phyloP scores from a whole-genome alignment of 2,113 vertebrate species.

The Xiphophorus hellerii region DNA sequence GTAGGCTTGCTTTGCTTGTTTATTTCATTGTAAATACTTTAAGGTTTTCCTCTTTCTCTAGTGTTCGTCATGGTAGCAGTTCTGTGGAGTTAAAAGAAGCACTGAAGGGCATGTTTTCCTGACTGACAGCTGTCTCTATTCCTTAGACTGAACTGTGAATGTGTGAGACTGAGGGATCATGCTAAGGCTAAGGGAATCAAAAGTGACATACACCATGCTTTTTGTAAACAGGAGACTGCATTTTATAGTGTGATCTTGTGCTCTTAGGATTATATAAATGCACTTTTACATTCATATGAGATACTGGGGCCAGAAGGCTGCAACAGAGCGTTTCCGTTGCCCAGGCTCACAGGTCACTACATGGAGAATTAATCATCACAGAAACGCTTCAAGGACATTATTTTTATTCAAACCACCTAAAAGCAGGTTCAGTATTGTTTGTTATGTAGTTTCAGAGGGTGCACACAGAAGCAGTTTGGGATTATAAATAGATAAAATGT shows the following conservation, averaged over 20 bases:
- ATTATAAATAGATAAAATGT: neutral
- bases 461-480: neutral
- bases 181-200: constrained; percentile 17
- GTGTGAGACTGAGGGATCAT: constrained; percentile 15
- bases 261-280: constrained; percentile 35
- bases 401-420: constrained; percentile 24
- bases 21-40: neutral
- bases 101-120: constrained; percentile 17
- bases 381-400: constrained; percentile 13
- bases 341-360: constrained; percentile 23
- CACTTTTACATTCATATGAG: constrained; percentile 13
- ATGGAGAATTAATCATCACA: constrained; percentile 37
- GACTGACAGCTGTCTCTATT: constrained; percentile 9
- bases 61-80: neutral
- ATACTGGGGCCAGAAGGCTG: constrained; percentile 30
- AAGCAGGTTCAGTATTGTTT: constrained; percentile 4
- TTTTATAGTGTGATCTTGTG: constrained; percentile 23
- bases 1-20: neutral
- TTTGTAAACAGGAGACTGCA: constrained; percentile 30
- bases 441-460: neutral
- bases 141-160: constrained; percentile 4
- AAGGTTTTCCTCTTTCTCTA: neutral
- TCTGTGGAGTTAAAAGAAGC: neutral
- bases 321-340: constrained; percentile 14
- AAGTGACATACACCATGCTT: constrained; percentile 16